Base-by-base conservation (phyloP, 2,113 vertebrate species). In the Neodontobutis hainanensis region DNA sequence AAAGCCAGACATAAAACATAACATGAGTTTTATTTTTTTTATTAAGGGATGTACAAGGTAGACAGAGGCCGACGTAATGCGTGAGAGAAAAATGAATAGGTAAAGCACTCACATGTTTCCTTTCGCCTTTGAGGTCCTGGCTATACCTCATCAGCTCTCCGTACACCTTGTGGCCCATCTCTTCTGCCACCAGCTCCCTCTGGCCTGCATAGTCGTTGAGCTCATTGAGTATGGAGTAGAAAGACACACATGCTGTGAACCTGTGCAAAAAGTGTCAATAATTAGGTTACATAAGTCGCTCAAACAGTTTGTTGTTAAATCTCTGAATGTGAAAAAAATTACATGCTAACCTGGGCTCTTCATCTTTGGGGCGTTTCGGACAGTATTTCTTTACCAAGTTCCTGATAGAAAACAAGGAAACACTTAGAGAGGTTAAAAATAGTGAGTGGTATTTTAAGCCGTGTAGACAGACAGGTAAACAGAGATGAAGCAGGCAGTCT, bases 351-450 rank as follows among this genome's bases (percentile, higher is more conserved):
- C 97, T 95, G 40, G 97, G 97, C 56, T 99, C 97, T 67, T 99
- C 97, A 46, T 99, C 97, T 94, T 99, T 99, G 61, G 95, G 82
- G 69, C 97, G 96, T 75, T 99, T 99, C 6, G 96, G 97, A 87
- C 96, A 97, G 65, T 97, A 98, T 83, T 99, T 99, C 93, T 99
- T 98, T 62, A 98, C 96, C 91, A 98, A 85, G 90, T 93, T 96
- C 91, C 97, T 99, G 85, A 62, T 5, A n/a, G 51, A 59, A 2
- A 58, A 73, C 46, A 78, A 9, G 64, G 44, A 72, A 45, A 32
- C 12, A 76, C 55, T 67, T 11, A 12, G 35, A 53, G 36, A 55
- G 16, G 47, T 65, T 75, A 10, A 36, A 72, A 56, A 69, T 27
- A 64, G 19, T 27, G 42, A 61, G 38, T 45, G 56, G 52, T 52